Evolutionary conservation across 2,113 vertebrate genomes (phyloP).

Genomic region (Numenius arquata): DNA sequence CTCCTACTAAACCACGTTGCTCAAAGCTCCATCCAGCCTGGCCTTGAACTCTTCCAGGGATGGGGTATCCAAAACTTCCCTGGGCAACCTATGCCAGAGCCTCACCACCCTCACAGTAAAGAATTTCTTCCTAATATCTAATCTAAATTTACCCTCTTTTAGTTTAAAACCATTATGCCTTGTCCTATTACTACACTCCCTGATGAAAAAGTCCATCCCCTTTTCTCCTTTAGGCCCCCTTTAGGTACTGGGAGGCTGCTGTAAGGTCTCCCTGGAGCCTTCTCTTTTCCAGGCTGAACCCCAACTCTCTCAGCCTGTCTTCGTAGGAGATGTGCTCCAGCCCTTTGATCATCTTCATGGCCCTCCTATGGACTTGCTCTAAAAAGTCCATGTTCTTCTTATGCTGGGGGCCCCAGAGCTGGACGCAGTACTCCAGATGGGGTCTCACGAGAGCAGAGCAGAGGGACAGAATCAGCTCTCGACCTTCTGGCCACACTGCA

Average conservation of each 20-base stretch:
- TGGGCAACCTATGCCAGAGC: too few relatives aligned
- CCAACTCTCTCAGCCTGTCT: neutral
- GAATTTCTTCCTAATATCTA: neutral
- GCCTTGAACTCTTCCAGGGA: too few relatives aligned
- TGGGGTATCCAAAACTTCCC: neutral
- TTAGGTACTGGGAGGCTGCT: neutral
- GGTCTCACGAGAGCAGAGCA: neutral
- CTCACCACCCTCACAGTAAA: neutral
- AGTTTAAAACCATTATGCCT: neutral
- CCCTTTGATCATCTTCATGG: neutral
- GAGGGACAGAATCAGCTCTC: neutral
- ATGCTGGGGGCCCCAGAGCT: neutral
- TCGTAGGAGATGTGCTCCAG: neutral
- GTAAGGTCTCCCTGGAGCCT: neutral
- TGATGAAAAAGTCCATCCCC: neutral
- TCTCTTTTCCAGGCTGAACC: neutral
- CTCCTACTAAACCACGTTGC: too few relatives aligned
- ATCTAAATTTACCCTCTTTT: neutral
- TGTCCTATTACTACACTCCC: neutral
- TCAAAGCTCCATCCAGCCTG: too few relatives aligned
- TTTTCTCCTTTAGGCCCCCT: neutral
- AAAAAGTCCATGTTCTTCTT: neutral
- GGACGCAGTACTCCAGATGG: neutral
- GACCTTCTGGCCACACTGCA: neutral
- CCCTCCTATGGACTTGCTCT: neutral